phyloP scores from a whole-genome alignment of 2,113 vertebrate species.

The Vimba vimba region DNA sequence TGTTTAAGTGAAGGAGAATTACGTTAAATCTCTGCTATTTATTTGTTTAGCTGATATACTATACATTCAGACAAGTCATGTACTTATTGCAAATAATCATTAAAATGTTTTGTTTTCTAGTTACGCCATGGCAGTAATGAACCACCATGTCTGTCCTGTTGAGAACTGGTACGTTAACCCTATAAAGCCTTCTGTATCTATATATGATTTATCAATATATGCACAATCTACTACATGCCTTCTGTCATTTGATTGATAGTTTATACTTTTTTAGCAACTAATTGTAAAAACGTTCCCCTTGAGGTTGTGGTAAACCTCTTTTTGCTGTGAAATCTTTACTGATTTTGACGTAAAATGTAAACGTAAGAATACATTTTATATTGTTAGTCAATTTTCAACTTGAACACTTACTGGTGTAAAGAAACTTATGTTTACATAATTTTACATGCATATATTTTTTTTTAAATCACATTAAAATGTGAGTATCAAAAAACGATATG shows the following conservation, averaged over 20 bases:
- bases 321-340: background rate
- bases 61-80: background rate
- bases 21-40: background rate
- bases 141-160: slow-evolving; percentile 92
- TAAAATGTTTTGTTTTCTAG: slow-evolving; percentile 61
- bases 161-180: slow-evolving; percentile 86
- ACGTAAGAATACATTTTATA: background rate
- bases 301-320: background rate
- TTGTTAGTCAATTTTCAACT: background rate
- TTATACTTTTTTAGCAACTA: background rate
- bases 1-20: slow-evolving; percentile 29
- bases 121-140: slow-evolving; percentile 95
- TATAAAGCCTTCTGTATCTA: background rate
- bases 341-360: background rate
- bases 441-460: background rate
- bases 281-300: background rate
- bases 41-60: background rate
- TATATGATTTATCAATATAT: background rate
- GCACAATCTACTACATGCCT: background rate
- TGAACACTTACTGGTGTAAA: background rate
- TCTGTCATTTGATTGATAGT: background rate
- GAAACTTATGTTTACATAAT: background rate
- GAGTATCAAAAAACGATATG: too few species aligned
- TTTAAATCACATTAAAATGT: background rate
- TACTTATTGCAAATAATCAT: background rate